A percentile compares a stretch with the other conserved stretches of the same genome.
These are phyloP conservation scores for Condylostylus longicornis DNA, from an alignment of 1,140 invertebrate species.

Conservation along the genomic window DNA sequence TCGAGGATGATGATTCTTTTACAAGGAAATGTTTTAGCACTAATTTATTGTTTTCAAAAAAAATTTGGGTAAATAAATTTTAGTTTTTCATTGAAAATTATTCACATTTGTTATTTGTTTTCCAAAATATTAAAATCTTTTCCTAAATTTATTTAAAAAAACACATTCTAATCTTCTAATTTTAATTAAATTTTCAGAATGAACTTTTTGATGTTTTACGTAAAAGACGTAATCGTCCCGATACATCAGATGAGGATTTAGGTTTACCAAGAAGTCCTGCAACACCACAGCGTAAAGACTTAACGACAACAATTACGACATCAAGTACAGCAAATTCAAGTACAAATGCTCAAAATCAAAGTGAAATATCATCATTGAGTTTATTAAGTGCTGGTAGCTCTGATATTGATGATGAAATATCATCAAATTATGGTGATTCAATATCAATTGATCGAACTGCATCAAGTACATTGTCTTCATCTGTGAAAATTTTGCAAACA, in stretches of 20 bases:
- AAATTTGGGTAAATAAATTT: neutral
- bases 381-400: slow-evolving; percentile 23
- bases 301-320: slow-evolving; percentile 2
- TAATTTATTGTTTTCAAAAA: too few species aligned
- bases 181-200: slow-evolving; percentile 16
- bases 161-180: too few species aligned
- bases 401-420: slow-evolving; percentile 16
- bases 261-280: slow-evolving; percentile 27
- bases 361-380: slow-evolving; percentile 25
- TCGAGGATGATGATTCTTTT: too few species aligned
- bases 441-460: neutral
- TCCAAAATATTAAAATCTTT: neutral
- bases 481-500: neutral
- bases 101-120: too few species aligned
- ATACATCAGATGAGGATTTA: slow-evolving; percentile 30
- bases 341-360: slow-evolving; percentile 8
- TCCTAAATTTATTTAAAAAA: neutral
- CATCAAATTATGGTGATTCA: slow-evolving; percentile 7
- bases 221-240: slow-evolving; percentile 26
- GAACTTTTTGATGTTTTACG: slow-evolving; percentile 31
- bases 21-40: too few species aligned
- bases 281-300: slow-evolving; percentile 22
- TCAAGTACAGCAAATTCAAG: slow-evolving; percentile 5
- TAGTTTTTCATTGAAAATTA: too few species aligned
- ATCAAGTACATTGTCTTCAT: neutral